Evolutionary conservation across 2,888 invertebrate species (phyloP).

Genomic region (Portevinia maculata): DNA sequence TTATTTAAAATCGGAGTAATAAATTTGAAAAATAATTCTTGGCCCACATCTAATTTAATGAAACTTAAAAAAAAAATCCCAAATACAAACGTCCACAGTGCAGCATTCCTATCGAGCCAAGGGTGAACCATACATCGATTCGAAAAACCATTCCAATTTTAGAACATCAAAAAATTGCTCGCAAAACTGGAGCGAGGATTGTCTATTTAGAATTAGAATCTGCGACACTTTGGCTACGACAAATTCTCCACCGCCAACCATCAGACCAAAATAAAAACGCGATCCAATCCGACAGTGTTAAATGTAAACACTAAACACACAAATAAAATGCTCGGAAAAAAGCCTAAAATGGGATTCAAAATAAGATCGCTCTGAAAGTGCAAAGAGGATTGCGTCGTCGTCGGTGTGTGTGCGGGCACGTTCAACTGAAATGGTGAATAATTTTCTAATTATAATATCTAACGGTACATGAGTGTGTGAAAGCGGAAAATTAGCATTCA

Average conservation of each 20-base stretch:
- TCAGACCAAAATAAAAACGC: conserved; percentile 3
- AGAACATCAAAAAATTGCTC: conserved; percentile 40
- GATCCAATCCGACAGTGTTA: conserved; percentile 21
- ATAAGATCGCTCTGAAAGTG: conserved; percentile 48
- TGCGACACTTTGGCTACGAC: conserved; percentile 57
- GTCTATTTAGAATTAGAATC: conserved; percentile 20
- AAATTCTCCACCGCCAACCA: conserved; percentile 20
- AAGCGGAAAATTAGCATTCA: conserved; percentile 54
- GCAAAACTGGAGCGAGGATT: conserved; percentile 65
- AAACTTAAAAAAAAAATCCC: conserved; percentile 22
- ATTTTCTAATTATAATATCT: conserved; percentile 68
- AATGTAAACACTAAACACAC: conserved; percentile 46
- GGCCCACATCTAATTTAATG: conserved; percentile 38
- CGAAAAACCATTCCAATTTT: conserved; percentile 40
- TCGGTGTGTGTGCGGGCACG: conserved; percentile 28
- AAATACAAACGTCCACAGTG: conserved; percentile 9
- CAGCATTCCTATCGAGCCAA: conserved; percentile 15
- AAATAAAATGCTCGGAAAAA: conserved; percentile 60
- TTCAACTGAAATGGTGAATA: conserved; percentile 56
- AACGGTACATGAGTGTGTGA: conserved; percentile 60
- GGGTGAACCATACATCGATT: conserved; percentile 5
- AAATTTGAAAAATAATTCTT: conserved; percentile 50
- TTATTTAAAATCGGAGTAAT: conserved; percentile 38
- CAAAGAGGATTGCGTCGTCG: neutral
- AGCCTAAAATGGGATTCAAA: conserved; percentile 72